Evolutionary conservation across 1,140 invertebrate genomes (phyloP).

Genomic region (Agrypnia vestita): DNA sequence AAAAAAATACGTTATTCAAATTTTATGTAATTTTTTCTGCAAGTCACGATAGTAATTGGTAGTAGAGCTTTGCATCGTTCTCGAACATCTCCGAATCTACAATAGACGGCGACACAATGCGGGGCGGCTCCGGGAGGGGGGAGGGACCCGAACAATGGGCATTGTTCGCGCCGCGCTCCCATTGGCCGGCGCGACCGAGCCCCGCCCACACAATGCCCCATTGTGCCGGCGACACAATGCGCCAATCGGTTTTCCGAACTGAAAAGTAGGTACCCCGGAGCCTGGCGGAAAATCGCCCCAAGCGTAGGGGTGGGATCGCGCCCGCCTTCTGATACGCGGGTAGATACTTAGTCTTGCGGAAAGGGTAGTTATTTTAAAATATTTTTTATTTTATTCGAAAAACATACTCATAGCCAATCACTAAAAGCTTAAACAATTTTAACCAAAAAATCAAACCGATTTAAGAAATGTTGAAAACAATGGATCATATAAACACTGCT

Average conservation of each 20-base stretch:
- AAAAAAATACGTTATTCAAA: no score
- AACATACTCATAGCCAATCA: no score
- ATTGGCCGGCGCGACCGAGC: conserved; percentile 28
- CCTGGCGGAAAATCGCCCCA: neutral
- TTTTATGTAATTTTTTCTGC: no score
- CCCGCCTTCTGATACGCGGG: neutral
- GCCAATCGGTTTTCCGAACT: conserved; percentile 35
- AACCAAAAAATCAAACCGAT: no score
- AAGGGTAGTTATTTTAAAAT: no score
- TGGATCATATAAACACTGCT: no score
- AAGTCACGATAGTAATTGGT: no score
- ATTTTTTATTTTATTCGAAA: no score
- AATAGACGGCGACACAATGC: conserved; percentile 7
- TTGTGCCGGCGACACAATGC: conserved; percentile 44
- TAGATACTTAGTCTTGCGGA: neutral
- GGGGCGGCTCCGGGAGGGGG: neutral
- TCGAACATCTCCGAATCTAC: neutral
- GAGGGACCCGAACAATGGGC: conserved; percentile 42
- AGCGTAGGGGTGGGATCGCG: neutral
- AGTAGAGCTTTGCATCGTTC: neutral
- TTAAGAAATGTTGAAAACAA: no score
- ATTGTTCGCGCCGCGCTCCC: conserved; percentile 44
- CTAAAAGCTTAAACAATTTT: no score
- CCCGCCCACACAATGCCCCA: conserved; percentile 53
- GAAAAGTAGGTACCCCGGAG: neutral